Evolutionary conservation across 1,140 invertebrate genomes (phyloP).

Genomic region (Trichonephila clavata): DNA sequence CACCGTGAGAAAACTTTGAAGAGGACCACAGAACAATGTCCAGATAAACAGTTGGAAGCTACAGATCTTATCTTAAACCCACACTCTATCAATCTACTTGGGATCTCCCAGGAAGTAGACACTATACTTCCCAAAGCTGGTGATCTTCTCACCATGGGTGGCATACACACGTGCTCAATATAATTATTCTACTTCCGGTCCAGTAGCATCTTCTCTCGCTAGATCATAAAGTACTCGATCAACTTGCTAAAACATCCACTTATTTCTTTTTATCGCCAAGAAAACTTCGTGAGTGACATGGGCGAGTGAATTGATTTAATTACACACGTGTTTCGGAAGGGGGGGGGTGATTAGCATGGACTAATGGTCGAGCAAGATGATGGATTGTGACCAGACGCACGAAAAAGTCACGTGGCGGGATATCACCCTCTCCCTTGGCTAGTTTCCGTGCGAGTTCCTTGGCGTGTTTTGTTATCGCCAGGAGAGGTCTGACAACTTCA

Average conservation of each 20-base stretch:
- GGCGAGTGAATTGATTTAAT: slow-evolving; percentile 72
- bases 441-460: slow-evolving; percentile 19
- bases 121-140: background rate
- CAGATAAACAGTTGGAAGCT: background rate
- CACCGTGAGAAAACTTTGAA: background rate
- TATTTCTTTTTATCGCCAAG: too few species aligned
- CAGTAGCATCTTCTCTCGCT: background rate
- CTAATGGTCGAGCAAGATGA: slow-evolving; percentile 52
- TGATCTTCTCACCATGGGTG: background rate
- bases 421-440: too few species aligned
- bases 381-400: slow-evolving; percentile 58
- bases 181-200: background rate
- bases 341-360: slow-evolving; percentile 69
- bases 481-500: background rate
- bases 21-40: background rate
- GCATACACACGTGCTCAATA: background rate
- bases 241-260: background rate
- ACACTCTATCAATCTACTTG: background rate
- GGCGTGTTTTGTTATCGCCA: slow-evolving; percentile 36
- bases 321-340: slow-evolving; percentile 50
- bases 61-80: background rate
- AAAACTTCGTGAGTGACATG: background rate
- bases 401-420: slow-evolving; percentile 65
- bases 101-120: background rate
- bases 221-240: slow-evolving; percentile 34